These are phyloP conservation scores for Patiria pectinifera DNA, from an alignment of 53 echinoderm and acorn worm genomes.

Conservation along the genomic window DNA sequence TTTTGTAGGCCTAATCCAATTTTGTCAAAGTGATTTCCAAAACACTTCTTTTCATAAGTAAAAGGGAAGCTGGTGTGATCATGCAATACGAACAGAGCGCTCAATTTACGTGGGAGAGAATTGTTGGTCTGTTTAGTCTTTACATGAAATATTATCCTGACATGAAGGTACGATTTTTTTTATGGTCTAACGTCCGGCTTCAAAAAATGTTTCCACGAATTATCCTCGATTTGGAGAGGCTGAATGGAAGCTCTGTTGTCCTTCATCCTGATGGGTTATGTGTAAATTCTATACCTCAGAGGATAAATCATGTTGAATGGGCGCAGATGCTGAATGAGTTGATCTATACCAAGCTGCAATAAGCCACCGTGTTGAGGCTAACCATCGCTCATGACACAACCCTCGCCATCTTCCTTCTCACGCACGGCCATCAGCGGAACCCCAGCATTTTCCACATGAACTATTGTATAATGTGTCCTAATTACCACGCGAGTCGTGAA, in stretches of 20 bases:
- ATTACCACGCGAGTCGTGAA: constrained; percentile 36
- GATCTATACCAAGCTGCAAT: neutral
- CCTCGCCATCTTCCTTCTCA: neutral
- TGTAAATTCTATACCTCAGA: neutral
- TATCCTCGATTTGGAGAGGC: neutral
- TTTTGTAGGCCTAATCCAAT: too few species aligned
- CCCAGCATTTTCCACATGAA: constrained; percentile 26
- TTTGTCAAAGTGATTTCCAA: too few species aligned
- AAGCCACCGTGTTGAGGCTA: neutral
- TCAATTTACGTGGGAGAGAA: too few species aligned
- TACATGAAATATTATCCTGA: too few species aligned
- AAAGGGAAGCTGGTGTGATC: too few species aligned
- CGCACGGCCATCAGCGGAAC: neutral
- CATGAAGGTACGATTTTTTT: too few species aligned
- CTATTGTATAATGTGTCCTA: constrained; percentile 64
- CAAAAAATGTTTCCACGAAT: neutral
- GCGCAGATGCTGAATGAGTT: constrained; percentile 9
- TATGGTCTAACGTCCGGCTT: too few species aligned
- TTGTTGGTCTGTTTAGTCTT: too few species aligned
- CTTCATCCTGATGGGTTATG: constrained; percentile 24
- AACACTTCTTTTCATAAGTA: too few species aligned
- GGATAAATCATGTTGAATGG: constrained; percentile 29
- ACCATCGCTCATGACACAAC: neutral
- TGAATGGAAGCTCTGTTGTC: neutral
- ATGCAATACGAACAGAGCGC: too few species aligned